Conservation (phyloP, 2,888 invertebrate species). For the Chloroclysta siterata region DNA sequence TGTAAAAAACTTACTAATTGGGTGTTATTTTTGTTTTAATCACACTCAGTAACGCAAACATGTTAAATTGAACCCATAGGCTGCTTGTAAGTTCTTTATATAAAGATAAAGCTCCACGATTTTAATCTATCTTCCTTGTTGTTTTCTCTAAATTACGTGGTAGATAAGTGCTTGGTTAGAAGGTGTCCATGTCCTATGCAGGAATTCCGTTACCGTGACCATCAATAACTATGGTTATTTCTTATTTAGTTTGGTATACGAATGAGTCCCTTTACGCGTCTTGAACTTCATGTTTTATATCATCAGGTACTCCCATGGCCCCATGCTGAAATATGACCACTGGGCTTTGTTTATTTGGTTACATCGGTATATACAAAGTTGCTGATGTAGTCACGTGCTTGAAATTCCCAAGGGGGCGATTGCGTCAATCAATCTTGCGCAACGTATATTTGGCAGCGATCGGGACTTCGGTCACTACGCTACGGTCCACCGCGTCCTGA, state of each 20-base stretch:
- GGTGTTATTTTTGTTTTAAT: not conserved
- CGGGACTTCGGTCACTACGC: slow-evolving; percentile 33
- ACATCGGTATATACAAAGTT: slow-evolving; percentile 2
- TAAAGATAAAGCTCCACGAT: not conserved
- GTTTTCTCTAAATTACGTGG: not conserved
- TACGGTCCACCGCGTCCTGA: slow-evolving; percentile 42
- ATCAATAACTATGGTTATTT: not conserved
- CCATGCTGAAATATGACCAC: not conserved
- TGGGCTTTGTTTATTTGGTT: slow-evolving; percentile 12
- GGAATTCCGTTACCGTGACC: not conserved
- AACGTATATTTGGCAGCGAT: slow-evolving; percentile 65
- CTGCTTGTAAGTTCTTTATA: not conserved
- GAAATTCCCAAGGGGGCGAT: slow-evolving; percentile 31
- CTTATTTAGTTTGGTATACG: not conserved
- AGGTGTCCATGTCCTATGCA: not conserved
- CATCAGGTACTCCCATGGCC: slow-evolving; percentile 1
- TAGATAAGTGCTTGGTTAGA: not conserved
- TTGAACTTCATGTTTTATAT: not conserved
- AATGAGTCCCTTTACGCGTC: slow-evolving; percentile 3
- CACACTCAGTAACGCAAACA: not conserved
- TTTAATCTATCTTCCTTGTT: not conserved
- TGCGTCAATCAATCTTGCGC: slow-evolving; percentile 50
- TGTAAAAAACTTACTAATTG: not conserved
- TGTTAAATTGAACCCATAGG: not conserved
- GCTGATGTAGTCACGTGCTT: slow-evolving; percentile 30